Conservation (phyloP, 2,888 invertebrate species). For the Strigamia crassipes region DNA sequence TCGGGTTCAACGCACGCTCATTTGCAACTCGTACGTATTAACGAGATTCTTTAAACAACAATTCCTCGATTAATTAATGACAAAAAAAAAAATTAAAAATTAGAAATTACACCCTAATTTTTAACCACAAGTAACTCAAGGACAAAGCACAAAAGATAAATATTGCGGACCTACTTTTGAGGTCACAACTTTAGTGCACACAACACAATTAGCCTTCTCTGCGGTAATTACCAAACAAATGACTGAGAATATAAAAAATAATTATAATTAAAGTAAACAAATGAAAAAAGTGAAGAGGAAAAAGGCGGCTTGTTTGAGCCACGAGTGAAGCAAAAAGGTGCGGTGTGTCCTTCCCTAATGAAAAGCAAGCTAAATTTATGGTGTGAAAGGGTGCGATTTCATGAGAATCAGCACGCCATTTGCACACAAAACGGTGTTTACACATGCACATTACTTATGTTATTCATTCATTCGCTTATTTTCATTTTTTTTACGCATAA, state of each 20-base stretch:
- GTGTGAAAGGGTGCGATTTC: constrained; percentile 4
- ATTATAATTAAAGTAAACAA: not conserved
- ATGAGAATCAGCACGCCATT: not conserved
- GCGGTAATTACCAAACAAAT: not conserved
- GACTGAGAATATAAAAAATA: not conserved
- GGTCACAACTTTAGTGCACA: constrained; percentile 16
- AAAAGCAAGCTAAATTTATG: not conserved
- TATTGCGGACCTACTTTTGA: not conserved
- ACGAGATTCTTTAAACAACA: not conserved
- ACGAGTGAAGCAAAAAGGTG: not conserved
- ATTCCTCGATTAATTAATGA: not conserved
- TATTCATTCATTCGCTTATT: not conserved
- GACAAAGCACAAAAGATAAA: constrained; percentile 3
- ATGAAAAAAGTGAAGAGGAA: not conserved
- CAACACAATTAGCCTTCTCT: constrained; percentile 20
- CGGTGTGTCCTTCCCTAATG: not conserved
- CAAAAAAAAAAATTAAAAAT: not conserved
- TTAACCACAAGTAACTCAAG: constrained; percentile 1
- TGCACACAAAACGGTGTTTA: not conserved
- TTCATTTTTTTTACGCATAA: too few relatives aligned
- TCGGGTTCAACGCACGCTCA: not conserved
- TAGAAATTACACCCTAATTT: constrained; percentile 4
- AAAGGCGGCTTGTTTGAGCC: not conserved
- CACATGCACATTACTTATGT: not conserved
- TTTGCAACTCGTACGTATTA: too few relatives aligned